Conservation (phyloP, 2,888 invertebrate species). For the Lasioglossum leucozonium region DNA sequence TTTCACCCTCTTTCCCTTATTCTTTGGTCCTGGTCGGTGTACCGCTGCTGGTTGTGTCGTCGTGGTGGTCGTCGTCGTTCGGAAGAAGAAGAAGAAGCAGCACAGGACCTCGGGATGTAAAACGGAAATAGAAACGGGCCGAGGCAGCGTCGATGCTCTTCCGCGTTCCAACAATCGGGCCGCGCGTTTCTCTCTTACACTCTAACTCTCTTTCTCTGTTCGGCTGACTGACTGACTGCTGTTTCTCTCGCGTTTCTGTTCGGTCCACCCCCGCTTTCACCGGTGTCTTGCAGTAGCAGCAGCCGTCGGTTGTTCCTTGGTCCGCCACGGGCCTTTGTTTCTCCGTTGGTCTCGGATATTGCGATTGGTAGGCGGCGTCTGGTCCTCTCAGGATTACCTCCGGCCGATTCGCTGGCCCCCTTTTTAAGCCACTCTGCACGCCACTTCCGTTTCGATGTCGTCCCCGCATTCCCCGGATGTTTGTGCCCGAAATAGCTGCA, state of each 20-base stretch:
- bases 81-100: conserved; percentile 21
- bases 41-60: neutral
- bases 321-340: conserved; percentile 69
- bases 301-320: conserved; percentile 2
- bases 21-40: conserved; percentile 27
- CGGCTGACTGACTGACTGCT: neutral
- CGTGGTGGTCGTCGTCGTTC: neutral
- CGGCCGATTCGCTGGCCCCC: conserved; percentile 47
- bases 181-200: conserved; percentile 52
- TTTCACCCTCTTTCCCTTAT: conserved; percentile 46
- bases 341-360: conserved; percentile 59
- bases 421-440: conserved; percentile 56
- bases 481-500: conserved; percentile 52
- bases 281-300: conserved; percentile 5
- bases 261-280: conserved; percentile 29
- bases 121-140: conserved; percentile 77
- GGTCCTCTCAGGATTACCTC: conserved; percentile 59
- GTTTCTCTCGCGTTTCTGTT: conserved; percentile 26
- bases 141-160: conserved; percentile 73
- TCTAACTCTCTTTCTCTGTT: conserved; percentile 9
- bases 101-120: conserved; percentile 65
- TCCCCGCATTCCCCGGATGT: conserved; percentile 48
- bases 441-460: conserved; percentile 60
- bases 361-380: conserved; percentile 52
- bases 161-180: conserved; percentile 79